Percentiles rank a stretch among this genome's conserved stretches.
phyloP scores from a whole-genome alignment of 2,888 invertebrate species.

The Cerastis rubricosa region DNA sequence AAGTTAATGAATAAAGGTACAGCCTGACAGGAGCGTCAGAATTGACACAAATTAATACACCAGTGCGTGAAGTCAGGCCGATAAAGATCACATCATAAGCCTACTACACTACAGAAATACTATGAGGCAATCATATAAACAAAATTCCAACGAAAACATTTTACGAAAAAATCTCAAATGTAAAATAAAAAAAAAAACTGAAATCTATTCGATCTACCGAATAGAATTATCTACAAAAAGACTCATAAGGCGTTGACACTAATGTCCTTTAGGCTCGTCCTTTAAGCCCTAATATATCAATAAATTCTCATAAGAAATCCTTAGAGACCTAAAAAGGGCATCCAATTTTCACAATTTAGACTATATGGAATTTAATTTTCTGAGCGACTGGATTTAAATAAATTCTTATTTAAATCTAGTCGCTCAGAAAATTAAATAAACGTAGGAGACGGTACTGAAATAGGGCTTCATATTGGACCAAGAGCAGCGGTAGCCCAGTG shows the following conservation, averaged over 20 bases:
- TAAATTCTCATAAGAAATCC: constrained; percentile 22
- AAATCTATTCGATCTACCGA: no score
- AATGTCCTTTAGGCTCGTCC: background rate
- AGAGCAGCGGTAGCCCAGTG: no score
- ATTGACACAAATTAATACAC: background rate
- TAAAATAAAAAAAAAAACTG: no score
- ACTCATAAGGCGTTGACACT: background rate
- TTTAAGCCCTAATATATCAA: background rate
- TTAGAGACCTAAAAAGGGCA: background rate
- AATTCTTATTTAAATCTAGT: no score
- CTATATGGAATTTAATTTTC: constrained; percentile 6
- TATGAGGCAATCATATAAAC: background rate
- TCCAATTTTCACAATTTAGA: constrained; percentile 1
- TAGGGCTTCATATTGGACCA: background rate
- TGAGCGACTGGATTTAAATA: background rate
- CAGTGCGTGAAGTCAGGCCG: no score
- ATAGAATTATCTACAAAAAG: background rate
- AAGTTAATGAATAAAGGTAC: background rate
- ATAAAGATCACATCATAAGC: background rate
- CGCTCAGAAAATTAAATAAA: background rate
- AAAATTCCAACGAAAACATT: background rate
- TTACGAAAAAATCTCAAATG: no score
- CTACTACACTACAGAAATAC: background rate
- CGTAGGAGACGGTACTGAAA: background rate
- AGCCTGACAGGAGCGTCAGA: background rate